Conservation (phyloP, 2,797 vertebrate species). For the Mus caroli region DNA sequence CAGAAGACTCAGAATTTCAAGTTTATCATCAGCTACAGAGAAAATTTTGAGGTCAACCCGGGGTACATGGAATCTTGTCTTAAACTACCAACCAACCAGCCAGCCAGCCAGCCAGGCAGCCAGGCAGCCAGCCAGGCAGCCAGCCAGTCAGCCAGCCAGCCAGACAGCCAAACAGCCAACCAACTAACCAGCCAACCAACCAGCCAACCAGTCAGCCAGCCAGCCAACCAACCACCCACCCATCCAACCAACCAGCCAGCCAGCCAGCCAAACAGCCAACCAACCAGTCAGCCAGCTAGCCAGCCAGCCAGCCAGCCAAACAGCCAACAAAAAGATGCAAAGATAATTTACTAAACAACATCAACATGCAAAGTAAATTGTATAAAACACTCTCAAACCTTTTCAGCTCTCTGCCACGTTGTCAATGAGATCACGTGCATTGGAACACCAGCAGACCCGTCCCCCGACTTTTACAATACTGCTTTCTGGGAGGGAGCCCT, state of each 20-base stretch:
- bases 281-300: neutral
- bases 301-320: too few species aligned
- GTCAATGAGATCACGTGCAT: neutral
- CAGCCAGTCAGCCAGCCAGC: too few species aligned
- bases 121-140: neutral
- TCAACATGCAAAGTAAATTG: neutral
- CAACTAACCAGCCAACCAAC: neutral
- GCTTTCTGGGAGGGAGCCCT: neutral
- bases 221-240: neutral
- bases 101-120: neutral
- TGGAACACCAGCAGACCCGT: neutral
- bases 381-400: neutral
- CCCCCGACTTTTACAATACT: neutral
- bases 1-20: neutral
- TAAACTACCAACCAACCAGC: neutral
- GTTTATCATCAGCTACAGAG: neutral
- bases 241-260: too few species aligned
- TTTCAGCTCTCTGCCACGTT: neutral
- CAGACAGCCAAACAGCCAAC: neutral
- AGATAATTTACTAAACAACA: neutral
- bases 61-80: neutral
- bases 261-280: neutral
- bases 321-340: neutral
- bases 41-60: neutral
- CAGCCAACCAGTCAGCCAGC: neutral